phyloP scores from a whole-genome alignment of 2,888 invertebrate genomes.

The Nineta flava region DNA sequence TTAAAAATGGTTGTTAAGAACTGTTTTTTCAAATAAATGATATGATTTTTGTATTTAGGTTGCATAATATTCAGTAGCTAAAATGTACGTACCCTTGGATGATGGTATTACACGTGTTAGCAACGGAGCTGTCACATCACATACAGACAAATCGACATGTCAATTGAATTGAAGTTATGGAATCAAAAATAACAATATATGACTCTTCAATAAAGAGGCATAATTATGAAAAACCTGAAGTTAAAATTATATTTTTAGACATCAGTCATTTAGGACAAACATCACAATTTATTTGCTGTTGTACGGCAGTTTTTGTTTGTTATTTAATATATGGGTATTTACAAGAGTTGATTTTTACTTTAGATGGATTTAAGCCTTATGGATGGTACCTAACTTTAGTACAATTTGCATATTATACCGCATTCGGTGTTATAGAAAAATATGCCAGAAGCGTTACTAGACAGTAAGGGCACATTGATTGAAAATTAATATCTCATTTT shows the following conservation, averaged over 20 bases:
- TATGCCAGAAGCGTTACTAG: slow-evolving; percentile 40
- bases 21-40: background rate
- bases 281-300: slow-evolving; percentile 60
- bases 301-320: slow-evolving; percentile 67
- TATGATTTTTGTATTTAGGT: background rate
- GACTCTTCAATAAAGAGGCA: slow-evolving; percentile 7
- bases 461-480: slow-evolving; percentile 23
- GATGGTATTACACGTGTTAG: slow-evolving; percentile 5
- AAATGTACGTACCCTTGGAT: background rate
- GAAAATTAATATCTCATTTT: background rate
- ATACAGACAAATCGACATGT: background rate
- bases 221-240: slow-evolving; percentile 26
- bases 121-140: background rate
- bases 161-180: slow-evolving; percentile 1
- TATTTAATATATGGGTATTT: slow-evolving; percentile 85
- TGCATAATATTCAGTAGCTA: background rate
- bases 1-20: too few relatives aligned
- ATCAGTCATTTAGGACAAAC: slow-evolving; percentile 46
- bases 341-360: slow-evolving; percentile 80
- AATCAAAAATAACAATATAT: slow-evolving; percentile 9
- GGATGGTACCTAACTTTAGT: slow-evolving; percentile 87
- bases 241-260: slow-evolving; percentile 58
- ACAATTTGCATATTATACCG: slow-evolving; percentile 75
- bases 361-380: slow-evolving; percentile 75
- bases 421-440: slow-evolving; percentile 65